Evolutionary conservation across 30 jellyfish, hydroid and myxozoan species (phyloP), one percentile per base, ranked within the genome.

Genomic region (Pseudorhiza aurosa): DNA sequence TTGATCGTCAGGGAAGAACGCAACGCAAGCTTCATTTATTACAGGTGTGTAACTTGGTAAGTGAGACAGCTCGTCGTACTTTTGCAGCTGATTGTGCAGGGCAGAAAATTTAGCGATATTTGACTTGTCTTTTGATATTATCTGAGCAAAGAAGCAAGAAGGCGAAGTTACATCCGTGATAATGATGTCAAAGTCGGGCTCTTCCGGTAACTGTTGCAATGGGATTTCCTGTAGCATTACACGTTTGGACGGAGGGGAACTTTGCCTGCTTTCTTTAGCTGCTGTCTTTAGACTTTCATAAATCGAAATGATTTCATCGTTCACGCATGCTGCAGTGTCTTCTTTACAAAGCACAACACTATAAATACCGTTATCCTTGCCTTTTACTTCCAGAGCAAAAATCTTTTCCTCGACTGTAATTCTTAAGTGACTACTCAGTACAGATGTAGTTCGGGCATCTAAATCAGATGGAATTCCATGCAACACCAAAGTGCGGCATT

Each of bases 141-240:
- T 45, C 72, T 85, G 96, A 0, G 93, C 98, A 74, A 39, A 78
- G 64, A 92, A 72, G 64, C 77, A 60, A 0, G 75, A 42, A 5
- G 98, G 96, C 4, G 98, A 77, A 19, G 53, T 58, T 35, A 92
- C 96, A 19, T 85, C 96, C 3, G 97, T 92, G 33, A 86, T 82
- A 50, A 89, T 29, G 10, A 92, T 39, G 21, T 72, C 58, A 81
- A 92, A 92, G 2, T 81, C 94, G 1, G 42, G 40, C 50, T 79
- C 91, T 30, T 55, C 49, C 2, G 98, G 98, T 14, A 78, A 69
- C n/a, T 95, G 93, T 53, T 77, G 77, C 36, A 55, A n/a, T 6
- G 98, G 88, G 31, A 90, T 68, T 9, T 83, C 87, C 32, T 45
- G 37, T 43, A 33, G 68, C 80, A 39, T 76, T 4, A 76, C 24